Evolutionary conservation across 2,113 vertebrate genomes (phyloP).

Genomic region (Oryzias woworae): DNA sequence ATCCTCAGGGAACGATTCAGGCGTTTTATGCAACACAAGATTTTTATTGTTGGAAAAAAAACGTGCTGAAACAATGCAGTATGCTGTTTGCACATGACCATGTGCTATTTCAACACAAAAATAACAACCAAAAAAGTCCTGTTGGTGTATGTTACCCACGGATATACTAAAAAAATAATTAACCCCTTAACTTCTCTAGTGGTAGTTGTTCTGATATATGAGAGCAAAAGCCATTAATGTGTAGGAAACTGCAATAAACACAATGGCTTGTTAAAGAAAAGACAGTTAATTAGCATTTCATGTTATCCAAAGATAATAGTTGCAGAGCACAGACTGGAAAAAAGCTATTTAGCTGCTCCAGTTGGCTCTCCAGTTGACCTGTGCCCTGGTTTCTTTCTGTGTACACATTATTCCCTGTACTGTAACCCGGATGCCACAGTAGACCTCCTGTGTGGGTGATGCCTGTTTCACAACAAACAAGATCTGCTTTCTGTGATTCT

Average conservation of each 20-base stretch:
- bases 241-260: too few relatives aligned
- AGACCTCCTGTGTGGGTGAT: constrained; percentile 19
- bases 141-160: background rate
- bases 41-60: constrained; percentile 51
- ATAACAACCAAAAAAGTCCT: constrained; percentile 22
- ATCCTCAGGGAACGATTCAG: constrained; percentile 51
- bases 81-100: constrained; percentile 45
- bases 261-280: constrained; percentile 12
- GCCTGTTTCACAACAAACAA: constrained; percentile 29
- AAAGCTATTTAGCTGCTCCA: constrained; percentile 46
- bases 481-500: constrained; percentile 5
- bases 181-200: too few relatives aligned
- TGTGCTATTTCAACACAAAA: constrained; percentile 28
- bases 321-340: constrained; percentile 11
- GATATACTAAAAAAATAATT: too few relatives aligned
- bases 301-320: constrained; percentile 59
- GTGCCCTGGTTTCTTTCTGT: constrained; percentile 17
- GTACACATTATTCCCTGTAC: constrained; percentile 7
- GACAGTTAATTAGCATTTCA: constrained; percentile 60
- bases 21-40: constrained; percentile 58
- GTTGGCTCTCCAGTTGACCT: constrained; percentile 42
- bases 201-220: too few relatives aligned
- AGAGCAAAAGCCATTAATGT: too few relatives aligned
- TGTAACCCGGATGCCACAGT: background rate
- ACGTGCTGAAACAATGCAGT: constrained; percentile 17